Evolutionary conservation across 2,888 invertebrate genomes (phyloP).

Genomic region (Noctua pronuba): DNA sequence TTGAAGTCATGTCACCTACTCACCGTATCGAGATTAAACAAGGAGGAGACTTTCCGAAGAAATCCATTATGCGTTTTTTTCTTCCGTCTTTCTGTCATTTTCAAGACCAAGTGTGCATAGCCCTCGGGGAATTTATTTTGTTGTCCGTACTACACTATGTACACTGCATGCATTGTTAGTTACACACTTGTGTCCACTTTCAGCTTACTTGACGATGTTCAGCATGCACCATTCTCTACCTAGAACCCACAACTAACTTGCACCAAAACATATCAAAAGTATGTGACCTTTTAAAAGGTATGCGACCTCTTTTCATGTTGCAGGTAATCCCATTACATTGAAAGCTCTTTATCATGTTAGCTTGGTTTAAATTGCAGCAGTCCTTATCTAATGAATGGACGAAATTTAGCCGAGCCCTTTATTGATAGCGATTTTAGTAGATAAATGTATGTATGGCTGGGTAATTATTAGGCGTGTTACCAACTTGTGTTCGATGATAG

Average conservation of each 20-base stretch:
- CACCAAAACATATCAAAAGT: constrained; percentile 86
- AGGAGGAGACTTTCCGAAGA: constrained; percentile 96
- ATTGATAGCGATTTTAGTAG: constrained; percentile 89
- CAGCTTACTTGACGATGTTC: constrained; percentile 86
- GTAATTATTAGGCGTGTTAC: constrained; percentile 87
- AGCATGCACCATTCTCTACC: constrained; percentile 90
- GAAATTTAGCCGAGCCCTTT: constrained; percentile 86
- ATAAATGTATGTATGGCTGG: constrained; percentile 78
- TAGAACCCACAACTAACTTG: constrained; percentile 90
- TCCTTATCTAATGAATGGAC: constrained; percentile 86
- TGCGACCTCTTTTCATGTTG: constrained; percentile 79
- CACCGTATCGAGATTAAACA: constrained; percentile 96
- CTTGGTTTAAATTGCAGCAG: constrained; percentile 82
- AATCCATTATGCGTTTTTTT: constrained; percentile 92
- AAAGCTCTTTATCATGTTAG: constrained; percentile 87
- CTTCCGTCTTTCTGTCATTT: constrained; percentile 90
- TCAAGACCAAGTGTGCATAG: constrained; percentile 86
- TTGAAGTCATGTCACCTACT: constrained; percentile 83
- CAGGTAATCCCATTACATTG: constrained; percentile 78
- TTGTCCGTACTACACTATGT: constrained; percentile 88
- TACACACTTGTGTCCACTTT: constrained; percentile 88
- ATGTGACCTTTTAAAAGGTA: constrained; percentile 77
- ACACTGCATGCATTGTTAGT: constrained; percentile 91
- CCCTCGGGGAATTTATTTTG: constrained; percentile 80
- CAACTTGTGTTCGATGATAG: constrained; percentile 86